Evolutionary conservation across 2,888 invertebrate genomes (phyloP), one percentile per base, ranked within the genome.

Genomic region (Deroplatys truncata): DNA sequence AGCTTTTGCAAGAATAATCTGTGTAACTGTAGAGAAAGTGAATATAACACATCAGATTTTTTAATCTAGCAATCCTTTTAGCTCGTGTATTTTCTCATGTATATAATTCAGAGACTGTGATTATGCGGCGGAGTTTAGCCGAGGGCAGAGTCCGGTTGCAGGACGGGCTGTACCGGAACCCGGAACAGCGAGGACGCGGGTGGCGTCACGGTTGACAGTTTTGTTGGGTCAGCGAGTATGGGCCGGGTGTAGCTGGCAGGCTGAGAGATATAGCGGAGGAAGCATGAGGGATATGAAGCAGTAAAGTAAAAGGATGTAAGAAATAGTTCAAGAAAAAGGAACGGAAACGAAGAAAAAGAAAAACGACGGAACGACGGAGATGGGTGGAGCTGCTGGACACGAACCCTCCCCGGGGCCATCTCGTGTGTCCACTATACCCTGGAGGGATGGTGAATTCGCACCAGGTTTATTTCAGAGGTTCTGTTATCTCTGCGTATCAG

Each of bases 261-360:
- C 89, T 84, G 86, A 86, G 87, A 89, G 82, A 84, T 87, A 89
- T 89, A 28, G 82, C 84, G 28, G 35, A 31, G 83, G 83, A 83
- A 84, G 87, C 56, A 84, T 82, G 86, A 86, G 87, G 84, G 84
- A 84, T 86, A 89, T 87, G 89, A 87, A 87, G 87, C 83, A 89
- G 84, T 89, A 89, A 84, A 84, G 87, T 87, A 87, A 87, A 84
- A 86, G 86, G 86, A 84, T 86, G 89, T 87, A 89, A 87, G 89
- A 87, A 89, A 89, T 56, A 89, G 86, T 72, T 72, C 56, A 72
- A 85, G 85, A 49, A 89, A 84, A 82, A 83, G 56, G 25, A 72
- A 72, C 20, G 56, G 25, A 29, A 85, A 72, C 25, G 49, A 83
- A 28, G 84, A 49, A 82, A 83, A 43, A 35, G 82, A 89, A 84